Evolutionary conservation across 2,113 vertebrate species (phyloP).

Genomic region (Tamias sibiricus): DNA sequence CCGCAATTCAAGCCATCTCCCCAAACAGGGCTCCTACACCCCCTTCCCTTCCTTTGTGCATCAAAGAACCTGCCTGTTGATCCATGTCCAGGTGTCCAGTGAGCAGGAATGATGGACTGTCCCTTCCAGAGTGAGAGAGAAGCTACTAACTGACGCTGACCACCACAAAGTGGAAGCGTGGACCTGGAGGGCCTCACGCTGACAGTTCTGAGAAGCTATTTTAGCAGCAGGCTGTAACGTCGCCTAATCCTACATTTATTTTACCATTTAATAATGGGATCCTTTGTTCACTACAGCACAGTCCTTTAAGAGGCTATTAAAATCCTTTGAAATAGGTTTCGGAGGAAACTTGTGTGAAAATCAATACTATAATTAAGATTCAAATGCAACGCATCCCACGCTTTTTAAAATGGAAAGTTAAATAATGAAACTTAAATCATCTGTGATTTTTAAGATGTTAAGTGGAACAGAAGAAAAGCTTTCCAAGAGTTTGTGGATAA

Average conservation of each 20-base stretch:
- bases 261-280: not conserved
- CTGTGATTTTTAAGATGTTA: not conserved
- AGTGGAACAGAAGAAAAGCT: not conserved
- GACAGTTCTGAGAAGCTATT: not conserved
- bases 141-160: not conserved
- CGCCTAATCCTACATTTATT: not conserved
- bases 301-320: not conserved
- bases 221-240: not conserved
- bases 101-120: not conserved
- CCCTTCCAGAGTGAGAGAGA: not conserved
- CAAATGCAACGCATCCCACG: not conserved
- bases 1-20: too few species aligned
- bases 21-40: too few species aligned
- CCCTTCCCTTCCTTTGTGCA: accelerated
- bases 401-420: not conserved
- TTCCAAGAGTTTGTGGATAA: not conserved
- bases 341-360: not conserved
- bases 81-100: accelerated
- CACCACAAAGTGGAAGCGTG: not conserved
- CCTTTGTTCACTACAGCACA: not conserved
- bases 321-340: not conserved
- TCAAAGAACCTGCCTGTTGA: accelerated
- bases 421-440: not conserved
- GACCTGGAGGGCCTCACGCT: not conserved
- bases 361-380: not conserved